Conservation (phyloP, 92 coral and sea anemone genomes). For the Porites divaricata region DNA sequence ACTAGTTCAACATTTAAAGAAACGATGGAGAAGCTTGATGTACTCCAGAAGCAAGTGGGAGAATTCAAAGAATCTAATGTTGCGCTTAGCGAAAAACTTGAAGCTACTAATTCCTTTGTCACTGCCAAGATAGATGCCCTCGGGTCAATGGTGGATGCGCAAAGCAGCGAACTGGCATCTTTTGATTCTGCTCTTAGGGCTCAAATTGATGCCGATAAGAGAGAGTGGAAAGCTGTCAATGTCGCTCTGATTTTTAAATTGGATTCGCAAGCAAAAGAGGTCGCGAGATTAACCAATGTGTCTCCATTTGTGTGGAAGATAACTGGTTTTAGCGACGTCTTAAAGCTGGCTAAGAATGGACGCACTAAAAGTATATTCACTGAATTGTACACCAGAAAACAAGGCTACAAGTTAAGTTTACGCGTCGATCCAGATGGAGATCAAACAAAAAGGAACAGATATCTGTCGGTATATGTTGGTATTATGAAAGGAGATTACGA, state of each 20-base stretch:
- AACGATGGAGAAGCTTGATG: conserved; percentile 3
- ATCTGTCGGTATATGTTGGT: conserved; percentile 23
- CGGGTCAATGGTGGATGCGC: too few species aligned
- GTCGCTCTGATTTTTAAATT: not conserved
- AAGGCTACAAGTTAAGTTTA: conserved; percentile 46
- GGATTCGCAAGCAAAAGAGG: not conserved
- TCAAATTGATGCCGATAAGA: too few species aligned
- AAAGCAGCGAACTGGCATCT: too few species aligned
- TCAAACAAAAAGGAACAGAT: conserved; percentile 17
- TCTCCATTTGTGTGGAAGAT: conserved; percentile 46
- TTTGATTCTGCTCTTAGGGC: too few species aligned
- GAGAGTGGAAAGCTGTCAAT: not conserved
- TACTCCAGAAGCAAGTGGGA: conserved; percentile 6
- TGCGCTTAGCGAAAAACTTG: too few species aligned
- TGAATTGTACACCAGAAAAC: conserved; percentile 37
- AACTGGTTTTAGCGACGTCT: conserved; percentile 16
- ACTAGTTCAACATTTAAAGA: conserved; percentile 1
- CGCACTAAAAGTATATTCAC: not conserved
- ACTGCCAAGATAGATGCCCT: too few species aligned
- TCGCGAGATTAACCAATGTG: not conserved
- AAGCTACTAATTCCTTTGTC: too few species aligned
- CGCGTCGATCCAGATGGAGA: conserved; percentile 41
- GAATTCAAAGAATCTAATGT: not conserved
- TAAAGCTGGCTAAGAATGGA: conserved; percentile 34
- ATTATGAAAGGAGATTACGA: conserved; percentile 44